A percentile compares a stretch with the other conserved stretches of the same genome.
Evolutionary conservation across 2,113 vertebrate genomes (phyloP).

Genomic region (Peromyscus maniculatus): DNA sequence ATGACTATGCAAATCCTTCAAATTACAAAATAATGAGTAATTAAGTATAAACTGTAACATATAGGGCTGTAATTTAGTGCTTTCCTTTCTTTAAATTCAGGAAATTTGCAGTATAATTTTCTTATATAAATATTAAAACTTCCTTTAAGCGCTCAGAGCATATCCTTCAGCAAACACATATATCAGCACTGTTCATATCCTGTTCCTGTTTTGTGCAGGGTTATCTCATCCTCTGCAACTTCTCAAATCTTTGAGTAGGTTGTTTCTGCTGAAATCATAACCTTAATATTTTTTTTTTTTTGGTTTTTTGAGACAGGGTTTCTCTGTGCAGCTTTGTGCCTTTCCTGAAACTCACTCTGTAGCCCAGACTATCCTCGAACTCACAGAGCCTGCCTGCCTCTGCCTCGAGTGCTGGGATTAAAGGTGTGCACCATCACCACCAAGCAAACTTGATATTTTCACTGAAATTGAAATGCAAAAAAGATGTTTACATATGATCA

Average conservation of each 20-base stretch:
- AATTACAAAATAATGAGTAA: neutral
- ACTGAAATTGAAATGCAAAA: neutral
- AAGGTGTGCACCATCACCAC: no score
- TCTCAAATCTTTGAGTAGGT: neutral
- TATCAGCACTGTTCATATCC: neutral
- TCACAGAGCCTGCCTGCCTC: no score
- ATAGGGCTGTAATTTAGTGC: neutral
- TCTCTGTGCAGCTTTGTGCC: no score
- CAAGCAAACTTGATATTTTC: neutral
- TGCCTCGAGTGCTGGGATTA: no score
- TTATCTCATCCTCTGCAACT: neutral
- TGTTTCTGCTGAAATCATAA: slow-evolving; percentile 3
- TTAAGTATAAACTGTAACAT: neutral
- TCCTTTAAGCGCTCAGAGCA: neutral
- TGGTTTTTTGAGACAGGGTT: no score
- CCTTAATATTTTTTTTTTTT: no score
- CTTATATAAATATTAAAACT: neutral
- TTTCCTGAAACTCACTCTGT: no score
- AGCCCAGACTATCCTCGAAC: no score
- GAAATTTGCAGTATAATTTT: neutral
- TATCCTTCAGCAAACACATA: neutral
- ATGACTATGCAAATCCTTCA: neutral
- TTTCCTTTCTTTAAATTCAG: slow-evolving; percentile 35
- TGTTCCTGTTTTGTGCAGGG: neutral
- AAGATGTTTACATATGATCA: neutral